Base-by-base conservation (phyloP, 1,140 invertebrate genomes). In the Drosophila parabipectinata region DNA sequence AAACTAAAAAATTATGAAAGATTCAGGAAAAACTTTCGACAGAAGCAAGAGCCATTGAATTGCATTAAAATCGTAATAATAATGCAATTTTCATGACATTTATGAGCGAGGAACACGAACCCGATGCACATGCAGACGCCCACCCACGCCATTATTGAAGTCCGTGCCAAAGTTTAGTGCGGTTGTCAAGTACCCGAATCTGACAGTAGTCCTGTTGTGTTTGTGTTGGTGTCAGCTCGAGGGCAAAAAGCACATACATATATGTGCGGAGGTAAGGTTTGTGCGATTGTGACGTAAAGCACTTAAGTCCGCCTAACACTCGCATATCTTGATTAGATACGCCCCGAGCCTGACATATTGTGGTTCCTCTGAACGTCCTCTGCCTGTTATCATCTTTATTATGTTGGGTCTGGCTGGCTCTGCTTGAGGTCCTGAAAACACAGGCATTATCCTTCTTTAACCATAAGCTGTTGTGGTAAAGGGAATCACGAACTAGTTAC, bases 241-340 rank as follows among this genome's bases (percentile, higher is more conserved):
- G 68, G 41, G 39, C 34, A 12, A 37, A 37, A n/a, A 44, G 15
- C 41, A 44, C n/a, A 15, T 15, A 18, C 15, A 5, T 18, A 15
- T 15, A 18, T 44, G 14, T 18, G 41, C 6, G 41, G 14, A 1
- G 26, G 26, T 28, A 28, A 14, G 34, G 52, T 9, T 62, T 30
- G 53, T 48, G 51, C 39, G 26, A 37, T 21, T 57, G 21, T 55
- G 69, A 45, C 52, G 51, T 47, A 56, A 66, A 83, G 71, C 69
- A 66, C 63, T 77, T 82, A 82, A 82, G 69, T 66, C 64, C 54
- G 44, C 61, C 61, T 50, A 57, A 79, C 58, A 63, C 61, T 64
- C 47, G 34, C 53, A 78, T 72, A 75, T 79, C 71, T 79, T 72
- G 79, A 83, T 83, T 83, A 79, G 75, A 68, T 78, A 68, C 52